Evolutionary conservation across 2,888 invertebrate species (phyloP), one percentile per base, ranked within the genome.

Genomic region (Aromia moschata): DNA sequence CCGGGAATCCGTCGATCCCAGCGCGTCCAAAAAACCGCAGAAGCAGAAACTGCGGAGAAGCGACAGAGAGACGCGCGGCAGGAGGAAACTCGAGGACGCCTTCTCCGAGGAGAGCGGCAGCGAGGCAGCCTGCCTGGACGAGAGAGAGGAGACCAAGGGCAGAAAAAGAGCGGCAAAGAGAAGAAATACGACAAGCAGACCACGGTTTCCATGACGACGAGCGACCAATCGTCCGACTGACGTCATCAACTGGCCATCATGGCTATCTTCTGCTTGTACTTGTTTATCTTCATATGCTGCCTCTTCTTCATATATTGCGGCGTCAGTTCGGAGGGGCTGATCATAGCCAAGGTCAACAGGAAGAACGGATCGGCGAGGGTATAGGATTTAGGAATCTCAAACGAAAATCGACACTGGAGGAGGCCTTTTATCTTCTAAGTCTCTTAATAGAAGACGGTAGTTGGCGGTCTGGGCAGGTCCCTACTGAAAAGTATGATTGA

Each of bases 181-280:
- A 68, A 74, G 30, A 71, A 60, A 43, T 69, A 70, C 51, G 69
- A 73, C 46, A 72, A 69, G 60, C 58, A 73, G 59, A 57, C 70
- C 7, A 71, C 74, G 11, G 56, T 70, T 44, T 71, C 75, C 1
- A 56, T 68, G 1, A 70, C 70, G 16, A 70, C 70, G 5, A 77
- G 74, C 53, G 74, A 75, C 55, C 65, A 72, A 30, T 74, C 74
- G 51, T 70, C 75, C 49, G 84, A 85, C 79, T 86, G 86, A 85
- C 85, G 85, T 72, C 83, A 84, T 77, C 83, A 83, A 75, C 77
- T 83, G 65, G 85, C 84, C 79, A 84, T 86, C 56, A 80, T 83
- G 76, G 84, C 84, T 73, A 80, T 86, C 49, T 82, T 86, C 62
- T 82, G 84, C 67, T 79, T 86, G 56, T 85, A 84, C 70, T 73